Percentiles rank a stretch among this genome's conserved stretches.
Conservation (phyloP, 2,797 vertebrate species). For the Coranthus polyacanthus region DNA sequence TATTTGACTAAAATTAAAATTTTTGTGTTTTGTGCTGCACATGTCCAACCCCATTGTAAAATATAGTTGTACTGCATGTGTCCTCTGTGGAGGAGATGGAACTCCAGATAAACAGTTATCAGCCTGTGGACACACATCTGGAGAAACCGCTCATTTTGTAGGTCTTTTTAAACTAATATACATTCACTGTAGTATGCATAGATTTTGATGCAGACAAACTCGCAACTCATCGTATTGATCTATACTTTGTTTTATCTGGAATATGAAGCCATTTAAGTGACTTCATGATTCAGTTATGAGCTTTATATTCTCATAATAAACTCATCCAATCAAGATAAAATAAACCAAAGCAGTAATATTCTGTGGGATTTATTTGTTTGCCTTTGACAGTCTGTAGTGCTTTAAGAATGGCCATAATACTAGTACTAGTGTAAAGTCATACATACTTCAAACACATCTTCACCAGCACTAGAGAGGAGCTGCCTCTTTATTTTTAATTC, state of each 20-base stretch:
- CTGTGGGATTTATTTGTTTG: too few relatives aligned
- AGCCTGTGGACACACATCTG: slow-evolving; percentile 5
- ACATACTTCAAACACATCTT: too few relatives aligned
- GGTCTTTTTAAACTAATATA: slow-evolving; percentile 10
- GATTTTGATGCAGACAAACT: background rate
- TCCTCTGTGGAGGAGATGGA: slow-evolving; percentile 26
- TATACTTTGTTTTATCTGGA: too few relatives aligned
- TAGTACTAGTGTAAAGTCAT: too few relatives aligned
- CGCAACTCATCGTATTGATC: too few relatives aligned
- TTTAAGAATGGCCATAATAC: too few relatives aligned
- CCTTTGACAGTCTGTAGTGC: too few relatives aligned
- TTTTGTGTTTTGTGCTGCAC: slow-evolving; percentile 9
- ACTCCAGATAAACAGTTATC: slow-evolving; percentile 57
- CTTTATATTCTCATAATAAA: background rate
- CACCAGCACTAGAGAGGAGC: too few relatives aligned
- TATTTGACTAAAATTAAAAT: background rate
- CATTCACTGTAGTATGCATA: background rate
- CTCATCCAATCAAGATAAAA: background rate
- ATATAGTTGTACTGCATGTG: background rate
- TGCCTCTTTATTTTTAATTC: too few relatives aligned
- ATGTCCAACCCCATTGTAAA: background rate
- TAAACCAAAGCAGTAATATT: background rate
- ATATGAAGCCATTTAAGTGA: background rate
- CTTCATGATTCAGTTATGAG: background rate
- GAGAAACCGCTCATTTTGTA: slow-evolving; percentile 50